These are phyloP conservation scores for Haliclona indistincta DNA, from an alignment of 37 sponge, comb jelly and placozoan genomes.

Conservation along the genomic window DNA sequence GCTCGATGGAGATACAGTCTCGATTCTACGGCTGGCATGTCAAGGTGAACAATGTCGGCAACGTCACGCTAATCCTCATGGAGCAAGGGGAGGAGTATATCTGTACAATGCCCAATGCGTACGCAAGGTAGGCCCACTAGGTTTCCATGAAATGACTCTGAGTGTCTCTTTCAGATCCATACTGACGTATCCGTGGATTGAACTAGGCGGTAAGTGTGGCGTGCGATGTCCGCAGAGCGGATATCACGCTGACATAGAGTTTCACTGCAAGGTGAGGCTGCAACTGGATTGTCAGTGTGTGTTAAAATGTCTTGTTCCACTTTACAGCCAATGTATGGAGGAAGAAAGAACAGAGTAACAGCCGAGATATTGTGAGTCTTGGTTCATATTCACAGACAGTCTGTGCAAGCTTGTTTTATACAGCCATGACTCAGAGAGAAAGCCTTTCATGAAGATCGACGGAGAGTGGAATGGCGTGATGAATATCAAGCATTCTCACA, in stretches of 20 bases:
- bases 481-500: conserved; percentile 71
- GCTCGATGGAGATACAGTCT: conserved; percentile 86
- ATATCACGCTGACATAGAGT: conserved; percentile 85
- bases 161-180: conserved; percentile 70
- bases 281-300: background rate
- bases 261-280: conserved; percentile 84
- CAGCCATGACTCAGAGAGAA: conserved; percentile 75
- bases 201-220: conserved; percentile 89
- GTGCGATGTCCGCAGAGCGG: conserved; percentile 88
- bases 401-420: background rate
- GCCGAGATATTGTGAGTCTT: conserved; percentile 68
- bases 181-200: conserved; percentile 95
- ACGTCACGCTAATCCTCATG: conserved; percentile 67
- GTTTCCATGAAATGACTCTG: too few relatives aligned
- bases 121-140: conserved; percentile 55
- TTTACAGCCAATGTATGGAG: conserved; percentile 89
- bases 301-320: background rate
- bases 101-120: conserved; percentile 89
- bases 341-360: conserved; percentile 83
- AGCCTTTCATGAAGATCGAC: conserved; percentile 76
- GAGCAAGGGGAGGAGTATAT: conserved; percentile 91
- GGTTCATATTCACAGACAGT: background rate
- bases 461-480: conserved; percentile 99
- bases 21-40: conserved; percentile 93
- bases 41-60: conserved; percentile 87